Percentiles rank a stretch among this genome's conserved stretches.
Conservation (phyloP, 2,113 vertebrate genomes). For the Empidonax alnorum region DNA sequence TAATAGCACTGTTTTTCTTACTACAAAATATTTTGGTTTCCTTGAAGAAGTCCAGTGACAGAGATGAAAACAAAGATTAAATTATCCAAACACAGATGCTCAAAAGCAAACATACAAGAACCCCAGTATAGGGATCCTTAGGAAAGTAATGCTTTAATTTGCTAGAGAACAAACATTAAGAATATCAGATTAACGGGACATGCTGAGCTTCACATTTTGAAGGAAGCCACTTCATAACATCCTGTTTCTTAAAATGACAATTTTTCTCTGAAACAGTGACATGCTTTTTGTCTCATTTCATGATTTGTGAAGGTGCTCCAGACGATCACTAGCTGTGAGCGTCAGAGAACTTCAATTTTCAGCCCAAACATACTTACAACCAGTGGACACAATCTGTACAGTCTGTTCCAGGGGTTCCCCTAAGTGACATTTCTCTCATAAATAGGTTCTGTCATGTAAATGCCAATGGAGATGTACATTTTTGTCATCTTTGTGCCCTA, state of each 20-base stretch:
- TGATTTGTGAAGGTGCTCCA: neutral
- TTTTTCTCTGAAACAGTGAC: neutral
- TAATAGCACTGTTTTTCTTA: slow-evolving; percentile 29
- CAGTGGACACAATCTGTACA: neutral
- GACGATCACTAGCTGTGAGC: neutral
- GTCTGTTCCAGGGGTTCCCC: neutral
- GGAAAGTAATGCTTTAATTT: slow-evolving; percentile 5
- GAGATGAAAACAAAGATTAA: slow-evolving; percentile 57
- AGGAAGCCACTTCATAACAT: neutral
- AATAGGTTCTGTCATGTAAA: neutral
- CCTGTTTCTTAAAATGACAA: neutral
- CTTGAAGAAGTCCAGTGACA: slow-evolving; percentile 42
- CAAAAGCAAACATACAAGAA: slow-evolving; percentile 28
- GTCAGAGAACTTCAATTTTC: neutral
- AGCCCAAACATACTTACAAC: neutral
- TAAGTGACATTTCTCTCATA: neutral
- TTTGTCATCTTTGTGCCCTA: neutral
- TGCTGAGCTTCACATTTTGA: neutral
- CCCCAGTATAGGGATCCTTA: neutral
- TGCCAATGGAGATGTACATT: neutral
- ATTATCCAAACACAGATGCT: slow-evolving; percentile 56
- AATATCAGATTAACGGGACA: neutral
- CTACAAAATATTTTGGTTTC: slow-evolving; percentile 48
- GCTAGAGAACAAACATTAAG: neutral
- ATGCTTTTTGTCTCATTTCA: neutral